phyloP scores from a whole-genome alignment of 2,113 vertebrate species.

The Amblyornis subalaris region DNA sequence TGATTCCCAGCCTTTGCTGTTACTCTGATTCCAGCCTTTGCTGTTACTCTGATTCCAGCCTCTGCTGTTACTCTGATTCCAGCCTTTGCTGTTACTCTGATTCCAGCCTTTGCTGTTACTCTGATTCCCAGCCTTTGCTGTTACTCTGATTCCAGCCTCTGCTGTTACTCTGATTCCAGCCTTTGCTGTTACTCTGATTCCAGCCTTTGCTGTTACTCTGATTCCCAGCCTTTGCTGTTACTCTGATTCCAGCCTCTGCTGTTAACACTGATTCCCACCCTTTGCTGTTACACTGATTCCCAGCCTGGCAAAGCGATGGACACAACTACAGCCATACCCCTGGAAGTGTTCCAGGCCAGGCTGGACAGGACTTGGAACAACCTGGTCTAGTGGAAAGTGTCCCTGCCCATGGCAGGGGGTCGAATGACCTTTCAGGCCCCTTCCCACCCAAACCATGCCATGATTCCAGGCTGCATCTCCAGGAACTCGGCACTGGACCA shows the following conservation, averaged over 20 bases:
- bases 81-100: not conserved
- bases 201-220: not conserved
- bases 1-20: not conserved
- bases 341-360: not conserved
- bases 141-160: not conserved
- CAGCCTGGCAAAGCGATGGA: not conserved
- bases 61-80: no score
- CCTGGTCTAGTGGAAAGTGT: not conserved
- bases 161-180: not conserved
- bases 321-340: not conserved
- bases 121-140: not conserved
- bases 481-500: no score
- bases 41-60: no score
- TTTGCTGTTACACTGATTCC: no score
- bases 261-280: no score
- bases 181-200: not conserved
- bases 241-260: no score
- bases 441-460: not conserved
- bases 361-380: not conserved
- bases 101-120: not conserved
- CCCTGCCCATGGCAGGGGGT: not conserved
- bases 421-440: not conserved
- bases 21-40: not conserved
- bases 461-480: no score
- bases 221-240: not conserved